Percentiles rank a stretch among this genome's conserved stretches.
These are phyloP conservation scores for Amia ocellicauda DNA, from an alignment of 2,113 vertebrate genomes.

Conservation along the genomic window DNA sequence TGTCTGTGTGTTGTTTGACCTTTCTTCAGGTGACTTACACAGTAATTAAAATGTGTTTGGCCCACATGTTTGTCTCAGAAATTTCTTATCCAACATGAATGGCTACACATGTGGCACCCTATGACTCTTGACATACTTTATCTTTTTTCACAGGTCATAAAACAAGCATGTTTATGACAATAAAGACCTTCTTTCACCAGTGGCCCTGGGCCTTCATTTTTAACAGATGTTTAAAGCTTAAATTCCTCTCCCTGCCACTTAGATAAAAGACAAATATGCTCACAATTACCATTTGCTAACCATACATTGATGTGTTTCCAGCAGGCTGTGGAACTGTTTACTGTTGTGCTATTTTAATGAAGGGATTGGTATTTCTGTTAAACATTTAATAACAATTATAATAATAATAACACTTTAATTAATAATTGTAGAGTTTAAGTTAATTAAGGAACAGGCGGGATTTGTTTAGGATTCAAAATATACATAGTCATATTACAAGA, in stretches of 20 bases:
- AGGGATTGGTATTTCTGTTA: no score
- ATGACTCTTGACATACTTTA: neutral
- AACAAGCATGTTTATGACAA: neutral
- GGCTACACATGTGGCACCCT: neutral
- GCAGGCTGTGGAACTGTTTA: no score
- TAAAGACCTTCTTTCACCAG: neutral
- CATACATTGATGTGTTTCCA: no score
- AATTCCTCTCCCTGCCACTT: neutral
- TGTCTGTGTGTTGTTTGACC: neutral
- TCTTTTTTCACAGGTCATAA: conserved; percentile 5
- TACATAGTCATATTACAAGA: no score
- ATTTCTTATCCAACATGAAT: neutral
- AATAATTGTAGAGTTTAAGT: no score
- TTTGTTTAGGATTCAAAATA: no score
- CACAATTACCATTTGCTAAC: no score
- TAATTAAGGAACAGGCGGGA: no score
- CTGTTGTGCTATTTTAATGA: no score
- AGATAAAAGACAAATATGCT: no score
- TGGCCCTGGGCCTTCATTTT: neutral
- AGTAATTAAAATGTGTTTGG: conserved; percentile 2
- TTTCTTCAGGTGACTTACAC: conserved; percentile 8
- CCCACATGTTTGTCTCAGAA: neutral
- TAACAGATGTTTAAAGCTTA: conserved; percentile 1
- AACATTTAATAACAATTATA: no score
- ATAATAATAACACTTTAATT: no score